These are phyloP conservation scores for Eidolon helvum DNA, from an alignment of 2,113 vertebrate genomes.

Conservation along the genomic window DNA sequence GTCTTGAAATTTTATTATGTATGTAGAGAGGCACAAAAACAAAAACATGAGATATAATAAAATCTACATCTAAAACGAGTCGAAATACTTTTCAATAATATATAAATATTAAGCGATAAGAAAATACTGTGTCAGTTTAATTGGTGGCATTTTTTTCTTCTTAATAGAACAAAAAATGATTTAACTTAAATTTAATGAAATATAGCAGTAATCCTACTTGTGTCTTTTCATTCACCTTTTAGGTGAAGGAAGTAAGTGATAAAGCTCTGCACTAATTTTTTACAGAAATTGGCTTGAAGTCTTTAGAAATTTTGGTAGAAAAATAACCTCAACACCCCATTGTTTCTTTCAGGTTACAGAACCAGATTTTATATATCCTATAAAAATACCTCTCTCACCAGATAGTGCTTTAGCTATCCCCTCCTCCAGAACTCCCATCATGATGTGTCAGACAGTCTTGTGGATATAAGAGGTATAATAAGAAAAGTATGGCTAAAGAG, in stretches of 20 bases:
- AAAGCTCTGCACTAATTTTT: constrained; percentile 1
- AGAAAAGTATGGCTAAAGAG: constrained; percentile 76
- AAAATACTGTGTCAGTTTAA: not conserved
- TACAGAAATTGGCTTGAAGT: not conserved
- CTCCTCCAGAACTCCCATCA: not conserved
- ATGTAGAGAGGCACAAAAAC: not conserved
- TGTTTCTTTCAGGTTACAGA: constrained; percentile 23
- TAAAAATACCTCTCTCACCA: not conserved
- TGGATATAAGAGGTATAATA: constrained; percentile 70
- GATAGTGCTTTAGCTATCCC: not conserved
- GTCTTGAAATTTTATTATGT: not conserved
- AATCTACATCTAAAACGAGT: not conserved
- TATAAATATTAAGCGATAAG: not conserved
- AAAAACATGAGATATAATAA: not conserved
- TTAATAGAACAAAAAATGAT: not conserved
- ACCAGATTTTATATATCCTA: not conserved
- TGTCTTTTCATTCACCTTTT: not conserved
- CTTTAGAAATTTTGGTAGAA: not conserved
- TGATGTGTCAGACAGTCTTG: not conserved
- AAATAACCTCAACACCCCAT: not conserved
- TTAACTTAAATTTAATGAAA: not conserved
- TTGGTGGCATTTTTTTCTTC: not conserved
- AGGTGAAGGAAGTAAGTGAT: not conserved
- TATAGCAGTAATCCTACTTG: not conserved
- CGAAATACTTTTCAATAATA: not conserved